Base-by-base conservation (phyloP, 2,113 vertebrate genomes). In the Verasper variegatus region DNA sequence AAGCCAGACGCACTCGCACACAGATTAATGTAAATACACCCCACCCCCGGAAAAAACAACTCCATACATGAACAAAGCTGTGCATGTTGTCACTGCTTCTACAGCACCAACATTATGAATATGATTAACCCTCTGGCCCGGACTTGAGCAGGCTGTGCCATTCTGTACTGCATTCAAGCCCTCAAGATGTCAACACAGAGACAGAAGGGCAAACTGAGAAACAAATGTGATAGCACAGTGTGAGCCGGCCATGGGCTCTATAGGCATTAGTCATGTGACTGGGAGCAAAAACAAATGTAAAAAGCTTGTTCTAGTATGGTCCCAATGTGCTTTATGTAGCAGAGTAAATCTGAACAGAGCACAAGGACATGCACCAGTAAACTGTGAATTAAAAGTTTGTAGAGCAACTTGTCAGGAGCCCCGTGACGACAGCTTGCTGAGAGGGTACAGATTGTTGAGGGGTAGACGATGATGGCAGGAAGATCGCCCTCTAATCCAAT, bases 401-500 rank as follows among this genome's bases (percentile, higher is more conserved):
- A 59, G 80, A 78, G 76, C 56, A 70, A 88, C 71, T 75, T 76
- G 54, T 79, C 49, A 12, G 55, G 45, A 78, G 63, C 75, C 72
- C 70, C 47, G 71, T 66, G 78, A 57, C 21, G 54, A 90, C 86
- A 82, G 84, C 86, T 84, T 88, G 86, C 78, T 72, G 84, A 87
- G 81, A 89, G 76, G 67, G 63, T 83, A 60, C 86, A 91, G 82
- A 92, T 85, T 89, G 82, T 74, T 60, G 55, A 79, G 23, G 85
- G 78, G 74, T 68, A 78, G 45, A 83, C 82, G n/a, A 68, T 21
- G 63, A 83, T 66, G 75, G 85, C 77, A 81, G 62, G 66, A 77
- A 73, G 79, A 91, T 76, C 65, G 73, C 83, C 85, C 84, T 86
- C 77, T 93, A 92, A 93, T 93, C 87, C 84, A 88, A 91, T 92